Evolutionary conservation across 2,797 vertebrate genomes (phyloP).

Genomic region (Phylloscopus collybita): DNA sequence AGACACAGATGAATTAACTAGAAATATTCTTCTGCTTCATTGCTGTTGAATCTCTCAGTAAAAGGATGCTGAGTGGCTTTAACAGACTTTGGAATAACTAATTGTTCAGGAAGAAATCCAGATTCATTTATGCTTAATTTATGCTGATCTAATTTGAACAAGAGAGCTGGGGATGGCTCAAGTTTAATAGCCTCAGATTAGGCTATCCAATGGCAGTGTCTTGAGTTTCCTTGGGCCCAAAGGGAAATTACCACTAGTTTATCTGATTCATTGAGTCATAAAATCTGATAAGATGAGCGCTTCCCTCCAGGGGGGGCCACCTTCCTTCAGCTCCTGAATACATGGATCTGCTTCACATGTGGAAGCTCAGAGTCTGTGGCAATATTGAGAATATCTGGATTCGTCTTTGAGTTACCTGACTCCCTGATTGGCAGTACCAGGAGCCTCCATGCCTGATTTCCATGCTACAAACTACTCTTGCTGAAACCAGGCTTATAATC

Average conservation of each 20-base stretch:
- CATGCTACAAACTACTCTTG: background rate
- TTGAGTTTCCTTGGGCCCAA: background rate
- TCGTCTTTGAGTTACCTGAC: background rate
- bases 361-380: background rate
- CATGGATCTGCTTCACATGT: background rate
- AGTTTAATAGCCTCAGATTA: background rate
- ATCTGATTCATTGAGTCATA: constrained; percentile 4
- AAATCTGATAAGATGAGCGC: background rate
- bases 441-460: background rate
- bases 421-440: accelerated
- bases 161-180: background rate
- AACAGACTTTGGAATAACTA: background rate
- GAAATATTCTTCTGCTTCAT: background rate
- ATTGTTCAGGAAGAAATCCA: constrained; percentile 11
- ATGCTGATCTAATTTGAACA: constrained; percentile 24
- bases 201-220: background rate
- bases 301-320: background rate
- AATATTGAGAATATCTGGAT: background rate
- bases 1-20: background rate
- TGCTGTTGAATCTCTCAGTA: background rate
- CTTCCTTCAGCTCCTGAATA: background rate
- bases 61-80: background rate
- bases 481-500: background rate
- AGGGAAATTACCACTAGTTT: background rate
- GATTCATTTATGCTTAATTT: constrained; percentile 15